Conservation (phyloP, 1,140 invertebrate genomes). For the Tetranychus urticae region DNA sequence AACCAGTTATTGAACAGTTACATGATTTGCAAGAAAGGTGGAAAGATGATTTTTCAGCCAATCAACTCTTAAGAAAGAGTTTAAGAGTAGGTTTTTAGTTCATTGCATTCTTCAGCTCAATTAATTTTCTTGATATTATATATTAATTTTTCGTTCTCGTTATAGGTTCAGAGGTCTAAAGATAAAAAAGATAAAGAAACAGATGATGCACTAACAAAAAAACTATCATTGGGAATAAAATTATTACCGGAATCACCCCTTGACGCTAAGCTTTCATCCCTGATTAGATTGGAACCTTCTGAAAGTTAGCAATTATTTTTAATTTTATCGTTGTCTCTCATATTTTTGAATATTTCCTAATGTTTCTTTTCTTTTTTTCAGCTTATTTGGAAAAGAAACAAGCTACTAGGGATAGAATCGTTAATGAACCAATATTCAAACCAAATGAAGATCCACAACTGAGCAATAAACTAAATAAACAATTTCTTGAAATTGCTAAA, state of each 20-base stretch:
- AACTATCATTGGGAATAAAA: conserved; percentile 46
- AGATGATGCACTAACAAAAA: conserved; percentile 33
- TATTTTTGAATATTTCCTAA: too few relatives aligned
- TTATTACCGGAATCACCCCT: conserved; percentile 19
- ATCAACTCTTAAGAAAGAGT: conserved; percentile 46
- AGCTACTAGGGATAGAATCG: too few relatives aligned
- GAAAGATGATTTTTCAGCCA: conserved; percentile 59
- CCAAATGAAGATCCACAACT: too few relatives aligned
- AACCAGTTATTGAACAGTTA: conserved; percentile 42
- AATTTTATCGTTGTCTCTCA: too few relatives aligned
- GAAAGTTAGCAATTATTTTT: not conserved
- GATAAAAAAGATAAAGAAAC: not conserved
- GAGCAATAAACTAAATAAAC: too few relatives aligned
- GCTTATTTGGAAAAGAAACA: too few relatives aligned
- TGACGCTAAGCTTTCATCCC: not conserved
- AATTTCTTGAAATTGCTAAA: too few relatives aligned
- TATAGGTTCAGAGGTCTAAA: not conserved
- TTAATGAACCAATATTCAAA: too few relatives aligned
- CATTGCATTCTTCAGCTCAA: not conserved
- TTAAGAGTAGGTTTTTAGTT: conserved; percentile 42
- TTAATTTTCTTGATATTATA: not conserved
- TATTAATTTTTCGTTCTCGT: not conserved
- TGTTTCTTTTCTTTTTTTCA: too few relatives aligned
- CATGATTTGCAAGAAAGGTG: conserved; percentile 52
- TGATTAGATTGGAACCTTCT: not conserved